A percentile compares a stretch with the other conserved stretches of the same genome.
These are phyloP conservation scores for Nezara viridula DNA, from an alignment of 2,888 invertebrate species.

Conservation along the genomic window DNA sequence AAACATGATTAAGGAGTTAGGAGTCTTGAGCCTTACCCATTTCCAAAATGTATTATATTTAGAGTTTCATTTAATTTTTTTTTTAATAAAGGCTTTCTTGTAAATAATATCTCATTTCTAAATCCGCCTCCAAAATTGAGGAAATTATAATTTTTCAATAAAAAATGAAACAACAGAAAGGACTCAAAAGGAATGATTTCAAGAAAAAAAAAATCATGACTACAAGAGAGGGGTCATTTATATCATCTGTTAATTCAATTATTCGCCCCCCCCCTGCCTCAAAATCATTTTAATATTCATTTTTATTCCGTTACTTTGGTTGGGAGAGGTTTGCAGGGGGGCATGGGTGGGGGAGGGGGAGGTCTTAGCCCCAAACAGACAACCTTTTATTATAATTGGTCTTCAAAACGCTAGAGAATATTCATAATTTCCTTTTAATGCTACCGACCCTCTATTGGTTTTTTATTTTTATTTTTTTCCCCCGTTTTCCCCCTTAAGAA, in stretches of 20 bases:
- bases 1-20: too few relatives aligned
- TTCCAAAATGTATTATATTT: too few relatives aligned
- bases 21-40: too few relatives aligned
- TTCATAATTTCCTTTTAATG: conserved; percentile 52
- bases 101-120: not conserved
- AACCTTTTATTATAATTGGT: conserved; percentile 56
- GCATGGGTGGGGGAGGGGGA: not conserved
- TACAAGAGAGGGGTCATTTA: conserved; percentile 45
- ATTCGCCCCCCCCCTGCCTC: conserved; percentile 35
- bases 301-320: conserved; percentile 52
- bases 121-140: not conserved
- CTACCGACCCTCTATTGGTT: not conserved
- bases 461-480: conserved; percentile 4
- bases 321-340: not conserved
- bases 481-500: not conserved
- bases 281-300: conserved; percentile 58
- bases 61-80: too few relatives aligned
- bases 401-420: conserved; percentile 54
- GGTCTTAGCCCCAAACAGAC: not conserved
- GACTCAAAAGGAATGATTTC: not conserved
- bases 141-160: not conserved
- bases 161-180: not conserved
- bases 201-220: not conserved
- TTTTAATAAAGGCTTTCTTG: too few relatives aligned
- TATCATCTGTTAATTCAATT: conserved; percentile 58